Base-by-base conservation (phyloP, 1,140 invertebrate genomes). In the Drosophila chauvacae region DNA sequence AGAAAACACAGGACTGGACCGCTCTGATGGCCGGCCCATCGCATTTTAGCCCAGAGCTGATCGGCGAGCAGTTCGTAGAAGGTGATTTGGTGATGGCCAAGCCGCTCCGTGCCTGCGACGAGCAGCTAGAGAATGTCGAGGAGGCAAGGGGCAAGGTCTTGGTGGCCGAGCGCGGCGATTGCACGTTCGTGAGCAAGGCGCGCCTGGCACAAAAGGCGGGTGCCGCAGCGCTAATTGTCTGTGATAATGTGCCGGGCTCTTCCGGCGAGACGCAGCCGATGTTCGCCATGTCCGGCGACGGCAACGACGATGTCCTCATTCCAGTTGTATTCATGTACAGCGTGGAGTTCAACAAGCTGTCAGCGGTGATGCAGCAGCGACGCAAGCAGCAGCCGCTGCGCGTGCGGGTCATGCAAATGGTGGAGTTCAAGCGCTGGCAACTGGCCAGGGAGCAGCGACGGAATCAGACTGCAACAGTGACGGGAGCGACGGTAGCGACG, bases 221-320 rank as follows among this genome's bases (percentile, higher is more conserved):
- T 20, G 98, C 96, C 10, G 93, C 96, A 37, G 97, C 96, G 20
- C 96, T 96, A 30, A 97, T 99, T 82, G 93, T 98, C 69, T 91
- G 91, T 88, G 98, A 99, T 93, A 98, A 98, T 93, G 94, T 95
- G 37, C 93, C 94, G 18, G 96, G 95, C 26, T 96, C 96, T 20
- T 96, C 95, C 50, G 94, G 95, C 18, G 94, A 95, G 23, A 95
- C 93, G 23, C 96, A 96, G 2, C 95, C 97, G 0, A 95, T 98
- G 93, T 99, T 99, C 94, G 97, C 97, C 3, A 99, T 99, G 98
- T 98, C 97, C 11, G 98, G 97, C 3, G 98, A 98, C 93, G 97
- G 97, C 1, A 95, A 94, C 10, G 95, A 97, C 85, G 97, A 99
- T 91, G 96, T 99, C 2, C 95, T 93, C 53, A 99, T 99, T 90